phyloP scores from a whole-genome alignment of 2,888 invertebrate genomes.

The Acleris laterana region DNA sequence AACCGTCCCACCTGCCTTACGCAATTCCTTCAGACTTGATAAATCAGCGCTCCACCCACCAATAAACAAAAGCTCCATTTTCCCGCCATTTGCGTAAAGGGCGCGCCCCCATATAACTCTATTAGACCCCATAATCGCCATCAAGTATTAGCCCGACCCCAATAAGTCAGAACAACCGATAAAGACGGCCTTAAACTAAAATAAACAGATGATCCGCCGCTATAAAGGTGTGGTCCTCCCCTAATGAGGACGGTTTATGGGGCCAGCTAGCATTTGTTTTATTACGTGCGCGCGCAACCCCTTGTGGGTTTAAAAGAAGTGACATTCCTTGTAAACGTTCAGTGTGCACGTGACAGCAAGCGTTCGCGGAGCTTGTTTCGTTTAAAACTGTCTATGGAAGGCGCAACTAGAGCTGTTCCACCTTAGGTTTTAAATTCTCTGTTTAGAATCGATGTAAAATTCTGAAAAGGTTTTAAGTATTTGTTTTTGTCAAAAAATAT shows the following conservation, averaged over 20 bases:
- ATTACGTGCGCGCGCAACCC: conserved; percentile 79
- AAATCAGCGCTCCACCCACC: conserved; percentile 72
- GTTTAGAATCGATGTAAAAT: neutral
- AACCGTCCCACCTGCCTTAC: conserved; percentile 47
- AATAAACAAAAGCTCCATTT: conserved; percentile 67
- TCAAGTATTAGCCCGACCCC: conserved; percentile 58
- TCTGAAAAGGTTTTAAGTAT: neutral
- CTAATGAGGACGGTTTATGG: conserved; percentile 66
- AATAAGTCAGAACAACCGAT: conserved; percentile 66
- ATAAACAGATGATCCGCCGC: conserved; percentile 78
- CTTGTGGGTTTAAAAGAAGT: conserved; percentile 70
- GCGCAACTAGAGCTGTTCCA: neutral
- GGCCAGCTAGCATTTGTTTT: conserved; percentile 72
- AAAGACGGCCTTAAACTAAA: conserved; percentile 77
- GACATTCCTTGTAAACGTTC: conserved; percentile 54
- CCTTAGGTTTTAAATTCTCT: neutral
- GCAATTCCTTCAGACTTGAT: conserved; percentile 57
- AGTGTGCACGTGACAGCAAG: conserved; percentile 64
- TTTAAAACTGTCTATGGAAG: conserved; percentile 41
- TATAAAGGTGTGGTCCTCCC: conserved; percentile 78
- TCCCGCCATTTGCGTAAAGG: conserved; percentile 70
- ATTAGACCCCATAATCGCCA: conserved; percentile 65
- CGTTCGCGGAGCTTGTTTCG: conserved; percentile 44
- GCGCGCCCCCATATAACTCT: conserved; percentile 70
- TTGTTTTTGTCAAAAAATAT: too few relatives aligned